Evolutionary conservation across 2,888 invertebrate species (phyloP).

Genomic region (Melieria picta): DNA sequence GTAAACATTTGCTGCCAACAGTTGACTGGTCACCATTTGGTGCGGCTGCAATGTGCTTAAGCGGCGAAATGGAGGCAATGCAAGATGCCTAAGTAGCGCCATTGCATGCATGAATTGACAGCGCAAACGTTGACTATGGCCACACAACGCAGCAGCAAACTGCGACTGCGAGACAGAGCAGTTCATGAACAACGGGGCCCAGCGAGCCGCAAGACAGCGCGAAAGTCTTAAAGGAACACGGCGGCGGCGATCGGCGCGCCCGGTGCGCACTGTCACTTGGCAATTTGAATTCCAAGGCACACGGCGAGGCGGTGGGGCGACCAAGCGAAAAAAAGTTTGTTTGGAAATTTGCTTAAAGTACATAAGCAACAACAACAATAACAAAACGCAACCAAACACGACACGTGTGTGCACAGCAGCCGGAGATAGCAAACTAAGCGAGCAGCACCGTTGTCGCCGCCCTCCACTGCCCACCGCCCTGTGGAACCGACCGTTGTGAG

Average conservation of each 20-base stretch:
- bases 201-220: not conserved
- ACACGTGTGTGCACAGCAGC: conserved; percentile 1
- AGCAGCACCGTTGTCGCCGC: no score
- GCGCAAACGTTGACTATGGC: conserved; percentile 2
- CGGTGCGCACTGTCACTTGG: no score
- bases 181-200: not conserved
- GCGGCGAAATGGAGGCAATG: not conserved
- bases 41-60: not conserved
- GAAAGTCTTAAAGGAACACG: not conserved
- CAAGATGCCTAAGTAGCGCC: conserved; percentile 20
- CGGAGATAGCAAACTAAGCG: not conserved
- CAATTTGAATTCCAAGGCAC: not conserved
- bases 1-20: no score
- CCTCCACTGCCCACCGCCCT: no score
- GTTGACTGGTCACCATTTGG: no score
- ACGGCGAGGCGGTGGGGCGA: not conserved
- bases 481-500: no score
- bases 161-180: not conserved
- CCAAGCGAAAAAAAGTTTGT: conserved; percentile 19
- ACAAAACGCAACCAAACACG: conserved; percentile 13
- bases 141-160: not conserved
- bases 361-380: not conserved
- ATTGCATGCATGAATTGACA: conserved; percentile 29
- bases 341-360: conserved; percentile 8
- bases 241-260: not conserved